These are phyloP conservation scores for Hirtodrosophila alboralis DNA, from an alignment of 2,888 invertebrate genomes.

Conservation along the genomic window DNA sequence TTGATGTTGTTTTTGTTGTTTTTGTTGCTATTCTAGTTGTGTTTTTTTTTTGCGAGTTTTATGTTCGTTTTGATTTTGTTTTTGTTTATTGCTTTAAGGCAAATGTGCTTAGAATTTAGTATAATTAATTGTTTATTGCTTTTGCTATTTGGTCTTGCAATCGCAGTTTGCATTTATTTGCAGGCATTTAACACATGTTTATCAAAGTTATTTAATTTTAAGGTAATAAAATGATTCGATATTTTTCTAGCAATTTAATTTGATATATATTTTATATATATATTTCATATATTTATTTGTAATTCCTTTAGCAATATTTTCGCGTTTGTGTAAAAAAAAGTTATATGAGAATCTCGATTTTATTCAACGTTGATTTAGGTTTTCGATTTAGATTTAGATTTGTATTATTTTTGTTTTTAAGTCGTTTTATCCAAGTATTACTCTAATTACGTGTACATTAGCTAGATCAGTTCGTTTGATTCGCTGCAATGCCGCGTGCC, in stretches of 20 bases:
- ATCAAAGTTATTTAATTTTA: constrained; percentile 5
- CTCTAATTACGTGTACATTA: constrained; percentile 44
- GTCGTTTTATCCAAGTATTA: constrained; percentile 46
- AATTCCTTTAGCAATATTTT: constrained; percentile 8
- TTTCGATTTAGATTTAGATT: constrained; percentile 21
- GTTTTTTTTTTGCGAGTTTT: constrained; percentile 40
- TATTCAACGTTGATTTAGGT: background rate
- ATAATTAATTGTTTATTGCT: constrained; percentile 27
- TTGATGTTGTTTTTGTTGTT: constrained; percentile 32
- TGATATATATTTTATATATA: constrained; percentile 2
- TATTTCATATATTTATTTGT: background rate
- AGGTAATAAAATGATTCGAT: background rate
- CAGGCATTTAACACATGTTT: constrained; percentile 1
- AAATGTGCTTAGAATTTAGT: constrained; percentile 6
- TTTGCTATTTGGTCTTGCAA: constrained; percentile 41
- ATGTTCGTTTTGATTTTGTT: constrained; percentile 26
- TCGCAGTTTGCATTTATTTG: constrained; percentile 8
- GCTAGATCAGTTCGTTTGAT: constrained; percentile 63
- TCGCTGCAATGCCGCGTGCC: constrained; percentile 73
- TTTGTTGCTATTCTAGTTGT: constrained; percentile 9
- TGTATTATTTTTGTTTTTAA: constrained; percentile 7
- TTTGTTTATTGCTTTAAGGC: no score
- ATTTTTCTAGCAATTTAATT: constrained; percentile 9
- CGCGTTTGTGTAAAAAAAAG: constrained; percentile 16
- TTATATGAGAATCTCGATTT: constrained; percentile 7